A percentile compares a stretch with the other conserved stretches of the same genome.
Conservation (phyloP, 2,797 vertebrate species). For the Margarornis squamiger region DNA sequence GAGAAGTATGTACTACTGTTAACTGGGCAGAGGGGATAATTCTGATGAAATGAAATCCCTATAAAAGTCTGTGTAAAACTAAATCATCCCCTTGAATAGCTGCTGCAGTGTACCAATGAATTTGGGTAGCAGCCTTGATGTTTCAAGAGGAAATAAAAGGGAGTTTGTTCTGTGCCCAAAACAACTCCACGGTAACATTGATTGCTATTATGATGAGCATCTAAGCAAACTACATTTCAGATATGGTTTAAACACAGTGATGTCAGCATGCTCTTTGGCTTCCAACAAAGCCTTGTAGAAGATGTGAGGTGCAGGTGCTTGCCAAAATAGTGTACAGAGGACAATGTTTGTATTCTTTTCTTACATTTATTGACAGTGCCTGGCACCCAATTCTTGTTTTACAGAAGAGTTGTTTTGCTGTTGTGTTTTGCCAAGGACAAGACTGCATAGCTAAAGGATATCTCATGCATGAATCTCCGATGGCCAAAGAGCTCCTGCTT, state of each 20-base stretch:
- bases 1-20: not conserved
- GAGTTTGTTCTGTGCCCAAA: not conserved
- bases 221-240: not conserved
- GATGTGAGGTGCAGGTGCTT: not conserved
- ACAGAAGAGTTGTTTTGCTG: not conserved
- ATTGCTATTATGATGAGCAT: not conserved
- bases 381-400: not conserved
- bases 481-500: not conserved
- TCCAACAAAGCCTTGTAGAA: not conserved
- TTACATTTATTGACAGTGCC: not conserved
- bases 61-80: not conserved
- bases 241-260: not conserved
- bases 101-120: not conserved
- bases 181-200: not conserved
- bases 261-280: not conserved
- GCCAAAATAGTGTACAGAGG: not conserved
- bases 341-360: not conserved
- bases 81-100: not conserved
- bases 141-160: not conserved
- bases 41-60: not conserved
- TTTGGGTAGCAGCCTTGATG: slow-evolving; percentile 12
- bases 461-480: not conserved
- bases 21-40: not conserved
- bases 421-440: not conserved
- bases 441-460: not conserved